A percentile compares a stretch with the other conserved stretches of the same genome.
phyloP scores from a whole-genome alignment of 2,888 invertebrate genomes.

The Cacoxenus indagator region DNA sequence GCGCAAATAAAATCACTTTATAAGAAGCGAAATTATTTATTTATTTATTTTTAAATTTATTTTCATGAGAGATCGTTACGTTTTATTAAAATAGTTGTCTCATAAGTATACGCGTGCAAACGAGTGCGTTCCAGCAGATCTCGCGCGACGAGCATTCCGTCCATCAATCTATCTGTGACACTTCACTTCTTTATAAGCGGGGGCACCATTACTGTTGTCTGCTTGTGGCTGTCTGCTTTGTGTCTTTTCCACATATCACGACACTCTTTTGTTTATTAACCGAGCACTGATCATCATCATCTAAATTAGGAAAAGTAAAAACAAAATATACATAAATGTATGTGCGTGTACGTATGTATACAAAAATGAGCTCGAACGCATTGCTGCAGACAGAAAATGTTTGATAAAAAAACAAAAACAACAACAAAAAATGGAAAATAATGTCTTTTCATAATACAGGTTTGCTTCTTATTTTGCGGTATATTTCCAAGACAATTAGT shows the following conservation, averaged over 20 bases:
- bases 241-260: conserved; percentile 2
- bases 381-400: no score
- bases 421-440: conserved; percentile 9
- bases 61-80: conserved; percentile 22
- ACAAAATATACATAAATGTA: neutral
- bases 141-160: conserved; percentile 21
- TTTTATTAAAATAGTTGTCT: conserved; percentile 39
- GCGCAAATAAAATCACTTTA: no score
- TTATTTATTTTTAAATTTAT: neutral
- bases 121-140: neutral
- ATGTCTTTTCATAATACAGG: neutral
- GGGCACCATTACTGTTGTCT: conserved; percentile 49
- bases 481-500: conserved; percentile 16
- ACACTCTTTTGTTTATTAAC: conserved; percentile 14
- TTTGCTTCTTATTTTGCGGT: neutral
- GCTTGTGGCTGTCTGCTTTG: neutral
- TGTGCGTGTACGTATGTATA: no score
- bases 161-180: conserved; percentile 54
- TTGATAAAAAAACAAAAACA: no score
- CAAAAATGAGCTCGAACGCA: no score
- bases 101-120: neutral
- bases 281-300: neutral
- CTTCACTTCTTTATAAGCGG: conserved; percentile 28
- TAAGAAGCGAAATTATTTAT: no score
- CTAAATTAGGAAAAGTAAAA: neutral